These are phyloP conservation scores for Volucella bombylans DNA, from an alignment of 2,888 invertebrate genomes.

Conservation along the genomic window DNA sequence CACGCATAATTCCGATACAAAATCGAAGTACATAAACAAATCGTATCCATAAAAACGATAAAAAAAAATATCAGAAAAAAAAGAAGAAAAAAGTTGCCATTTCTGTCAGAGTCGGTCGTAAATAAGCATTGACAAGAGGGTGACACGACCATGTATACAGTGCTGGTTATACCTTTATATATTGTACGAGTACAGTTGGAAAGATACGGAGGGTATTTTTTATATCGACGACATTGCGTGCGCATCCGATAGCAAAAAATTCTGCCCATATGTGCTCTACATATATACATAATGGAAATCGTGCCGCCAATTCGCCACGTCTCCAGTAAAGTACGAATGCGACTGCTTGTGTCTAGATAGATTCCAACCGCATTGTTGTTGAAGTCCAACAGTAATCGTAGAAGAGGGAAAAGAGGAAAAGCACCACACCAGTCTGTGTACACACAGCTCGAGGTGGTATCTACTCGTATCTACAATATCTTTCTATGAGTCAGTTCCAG, in stretches of 20 bases:
- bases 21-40: conserved; percentile 73
- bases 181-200: conserved; percentile 8
- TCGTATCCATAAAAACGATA: conserved; percentile 57
- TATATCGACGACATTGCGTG: conserved; percentile 64
- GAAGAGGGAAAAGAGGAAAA: conserved; percentile 22
- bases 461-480: conserved; percentile 49
- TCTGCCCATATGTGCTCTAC: conserved; percentile 68
- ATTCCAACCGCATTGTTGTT: conserved; percentile 49
- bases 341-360: conserved; percentile 24
- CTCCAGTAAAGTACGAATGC: conserved; percentile 42
- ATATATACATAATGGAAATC: conserved; percentile 48
- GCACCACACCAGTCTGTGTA: conserved; percentile 64
- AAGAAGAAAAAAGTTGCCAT: conserved; percentile 49
- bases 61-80: conserved; percentile 19
- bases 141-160: conserved; percentile 56
- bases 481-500: conserved; percentile 79
- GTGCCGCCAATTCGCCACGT: conserved; percentile 66
- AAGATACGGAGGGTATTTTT: conserved; percentile 24
- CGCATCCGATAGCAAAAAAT: conserved; percentile 64
- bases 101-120: conserved; percentile 42
- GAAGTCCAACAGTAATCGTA: conserved; percentile 4
- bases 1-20: conserved; percentile 62
- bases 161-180: conserved; percentile 43
- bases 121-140: conserved; percentile 64
- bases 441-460: conserved; percentile 49